These are phyloP conservation scores for Craterocephalus amniculus DNA, from an alignment of 2,797 vertebrate genomes.

Conservation along the genomic window DNA sequence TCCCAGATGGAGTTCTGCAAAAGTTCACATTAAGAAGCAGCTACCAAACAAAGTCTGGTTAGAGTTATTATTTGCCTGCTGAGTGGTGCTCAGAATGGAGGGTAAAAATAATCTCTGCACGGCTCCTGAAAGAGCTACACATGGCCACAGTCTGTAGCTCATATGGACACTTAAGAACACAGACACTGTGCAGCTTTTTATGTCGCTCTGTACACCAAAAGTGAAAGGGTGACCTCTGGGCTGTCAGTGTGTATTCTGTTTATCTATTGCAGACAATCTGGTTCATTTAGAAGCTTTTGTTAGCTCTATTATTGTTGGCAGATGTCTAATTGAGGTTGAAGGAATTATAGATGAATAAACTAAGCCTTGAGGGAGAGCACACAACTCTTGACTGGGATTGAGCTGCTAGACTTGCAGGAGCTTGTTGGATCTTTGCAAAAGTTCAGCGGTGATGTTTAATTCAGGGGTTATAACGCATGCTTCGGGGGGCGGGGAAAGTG, in stretches of 20 bases:
- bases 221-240: conserved; percentile 51
- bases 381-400: conserved; percentile 58
- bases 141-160: conserved; percentile 12
- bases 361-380: conserved; percentile 62
- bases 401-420: conserved; percentile 48
- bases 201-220: conserved; percentile 37
- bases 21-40: conserved; percentile 18
- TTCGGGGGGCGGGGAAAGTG: conserved; percentile 35
- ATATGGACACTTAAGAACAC: conserved; percentile 24
- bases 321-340: conserved; percentile 80
- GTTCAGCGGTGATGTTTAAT: conserved; percentile 66
- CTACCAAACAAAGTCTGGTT: conserved; percentile 28
- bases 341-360: conserved; percentile 78
- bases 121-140: conserved; percentile 30
- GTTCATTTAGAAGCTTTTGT: conserved; percentile 67
- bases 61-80: conserved; percentile 22
- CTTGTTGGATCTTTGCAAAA: conserved; percentile 45
- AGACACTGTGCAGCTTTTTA: conserved; percentile 17
- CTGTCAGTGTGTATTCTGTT: conserved; percentile 52
- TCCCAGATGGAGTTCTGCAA: conserved; percentile 15
- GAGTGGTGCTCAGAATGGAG: conserved; percentile 23
- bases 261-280: conserved; percentile 56
- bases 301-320: conserved; percentile 66
- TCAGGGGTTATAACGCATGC: conserved; percentile 50
- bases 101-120: conserved; percentile 42